Percentiles rank a stretch among this genome's conserved stretches.
Evolutionary conservation across 2,113 vertebrate genomes (phyloP).

Genomic region (Taxidea taxus): DNA sequence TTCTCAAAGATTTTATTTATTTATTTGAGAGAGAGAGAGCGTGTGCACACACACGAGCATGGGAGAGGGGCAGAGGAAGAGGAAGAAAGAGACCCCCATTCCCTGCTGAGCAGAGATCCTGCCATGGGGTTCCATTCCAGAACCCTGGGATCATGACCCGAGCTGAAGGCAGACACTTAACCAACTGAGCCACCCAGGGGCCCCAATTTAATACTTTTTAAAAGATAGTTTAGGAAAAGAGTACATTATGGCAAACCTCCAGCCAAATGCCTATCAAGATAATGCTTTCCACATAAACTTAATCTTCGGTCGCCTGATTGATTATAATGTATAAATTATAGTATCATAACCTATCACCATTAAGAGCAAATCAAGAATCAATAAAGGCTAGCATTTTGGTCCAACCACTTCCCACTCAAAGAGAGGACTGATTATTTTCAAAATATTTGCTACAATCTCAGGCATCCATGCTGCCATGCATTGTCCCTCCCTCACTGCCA

Average conservation of each 20-base stretch:
- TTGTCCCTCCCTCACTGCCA: neutral
- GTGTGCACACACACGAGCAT: accelerated
- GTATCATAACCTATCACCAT: neutral
- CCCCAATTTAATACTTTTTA: neutral
- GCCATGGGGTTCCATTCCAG: neutral
- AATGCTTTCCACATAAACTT: neutral
- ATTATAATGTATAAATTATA: neutral
- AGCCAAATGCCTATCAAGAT: neutral
- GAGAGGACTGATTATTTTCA: neutral
- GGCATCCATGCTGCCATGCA: neutral
- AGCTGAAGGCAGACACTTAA: neutral
- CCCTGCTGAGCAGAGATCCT: neutral
- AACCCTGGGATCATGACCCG: neutral
- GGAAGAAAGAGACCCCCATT: neutral
- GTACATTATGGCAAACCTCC: neutral
- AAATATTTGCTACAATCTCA: neutral
- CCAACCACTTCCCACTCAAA: neutral
- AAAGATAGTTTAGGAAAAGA: neutral
- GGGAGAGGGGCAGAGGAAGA: neutral
- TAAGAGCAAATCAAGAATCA: neutral
- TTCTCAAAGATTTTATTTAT: neutral
- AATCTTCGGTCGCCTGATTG: neutral
- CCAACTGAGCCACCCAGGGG: neutral
- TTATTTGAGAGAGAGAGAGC: neutral
- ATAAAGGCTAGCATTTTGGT: neutral